phyloP scores from a whole-genome alignment of 2,797 vertebrate genomes.

The Pangasius macronema region DNA sequence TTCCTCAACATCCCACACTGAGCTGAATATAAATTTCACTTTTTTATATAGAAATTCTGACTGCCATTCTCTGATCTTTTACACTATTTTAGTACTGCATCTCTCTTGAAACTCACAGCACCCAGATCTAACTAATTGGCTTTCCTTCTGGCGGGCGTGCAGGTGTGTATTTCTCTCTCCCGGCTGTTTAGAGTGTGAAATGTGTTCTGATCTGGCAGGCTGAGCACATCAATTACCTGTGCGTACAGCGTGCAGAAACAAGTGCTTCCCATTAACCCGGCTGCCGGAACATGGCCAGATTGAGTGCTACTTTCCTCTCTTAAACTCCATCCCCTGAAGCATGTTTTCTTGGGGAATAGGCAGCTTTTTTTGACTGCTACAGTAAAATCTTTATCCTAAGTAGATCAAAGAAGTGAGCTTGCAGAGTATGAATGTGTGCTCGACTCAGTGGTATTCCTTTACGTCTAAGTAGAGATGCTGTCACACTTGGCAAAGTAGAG shows the following conservation, averaged over 20 bases:
- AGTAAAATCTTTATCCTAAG: constrained; percentile 24
- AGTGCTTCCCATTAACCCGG: constrained; percentile 63
- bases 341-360: constrained; percentile 38
- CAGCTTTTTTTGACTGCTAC: constrained; percentile 36
- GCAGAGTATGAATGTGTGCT: not conserved
- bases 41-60: not conserved
- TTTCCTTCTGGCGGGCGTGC: constrained; percentile 3
- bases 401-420: constrained; percentile 38
- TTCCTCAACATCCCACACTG: not conserved
- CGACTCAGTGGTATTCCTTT: constrained; percentile 17
- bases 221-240: constrained; percentile 59
- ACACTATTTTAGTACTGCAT: constrained; percentile 13
- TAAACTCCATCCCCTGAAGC: constrained; percentile 7
- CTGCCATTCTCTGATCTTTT: not conserved
- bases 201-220: constrained; percentile 56
- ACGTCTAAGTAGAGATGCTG: constrained; percentile 5
- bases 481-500: constrained; percentile 18
- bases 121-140: constrained; percentile 35
- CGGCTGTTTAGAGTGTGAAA: constrained; percentile 49
- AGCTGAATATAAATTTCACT: constrained; percentile 7
- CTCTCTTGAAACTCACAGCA: constrained; percentile 15
- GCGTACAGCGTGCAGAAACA: constrained; percentile 54
- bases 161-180: constrained; percentile 23
- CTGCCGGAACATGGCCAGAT: constrained; percentile 42
- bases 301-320: constrained; percentile 50